A percentile compares a stretch with the other conserved stretches of the same genome.
Conservation (phyloP, 2,888 invertebrate genomes). For the Meiosimyza decipiens region DNA sequence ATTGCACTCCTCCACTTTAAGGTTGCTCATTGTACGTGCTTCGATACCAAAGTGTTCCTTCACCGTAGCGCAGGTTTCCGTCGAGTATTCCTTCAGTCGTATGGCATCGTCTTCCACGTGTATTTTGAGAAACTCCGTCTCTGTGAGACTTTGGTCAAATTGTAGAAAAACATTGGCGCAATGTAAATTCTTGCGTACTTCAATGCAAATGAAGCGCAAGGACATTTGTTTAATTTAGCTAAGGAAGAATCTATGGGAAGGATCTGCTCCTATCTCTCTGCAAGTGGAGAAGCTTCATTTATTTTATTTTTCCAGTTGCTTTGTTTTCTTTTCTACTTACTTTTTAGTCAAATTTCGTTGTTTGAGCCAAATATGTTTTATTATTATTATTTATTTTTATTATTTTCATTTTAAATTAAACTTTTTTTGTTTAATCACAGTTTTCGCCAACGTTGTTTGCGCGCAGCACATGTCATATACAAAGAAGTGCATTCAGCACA, state of each 20-base stretch:
- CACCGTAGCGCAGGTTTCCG: constrained; percentile 45
- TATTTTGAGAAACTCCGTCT: constrained; percentile 52
- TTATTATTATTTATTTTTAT: no score
- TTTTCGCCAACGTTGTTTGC: no score
- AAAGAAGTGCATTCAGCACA: no score
- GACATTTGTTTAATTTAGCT: constrained; percentile 47
- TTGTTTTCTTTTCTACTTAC: neutral
- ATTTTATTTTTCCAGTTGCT: neutral
- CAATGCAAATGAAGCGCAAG: constrained; percentile 55
- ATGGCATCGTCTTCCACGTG: constrained; percentile 45
- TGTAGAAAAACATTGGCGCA: constrained; percentile 60
- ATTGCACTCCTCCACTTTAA: constrained; percentile 52
- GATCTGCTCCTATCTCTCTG: neutral
- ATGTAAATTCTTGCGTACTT: constrained; percentile 59
- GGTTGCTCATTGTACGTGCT: constrained; percentile 52
- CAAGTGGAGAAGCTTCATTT: neutral
- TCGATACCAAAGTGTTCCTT: constrained; percentile 53
- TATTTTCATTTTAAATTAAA: no score
- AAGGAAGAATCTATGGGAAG: neutral
- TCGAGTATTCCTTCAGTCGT: constrained; percentile 41
- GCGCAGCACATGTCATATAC: no score
- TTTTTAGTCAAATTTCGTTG: neutral
- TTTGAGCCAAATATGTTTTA: neutral
- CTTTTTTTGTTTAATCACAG: no score
- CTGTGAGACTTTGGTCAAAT: constrained; percentile 52